These are phyloP conservation scores for Phacellophora camtschatica DNA, from an alignment of 30 jellyfish, hydroid and myxozoan species.

Conservation along the genomic window DNA sequence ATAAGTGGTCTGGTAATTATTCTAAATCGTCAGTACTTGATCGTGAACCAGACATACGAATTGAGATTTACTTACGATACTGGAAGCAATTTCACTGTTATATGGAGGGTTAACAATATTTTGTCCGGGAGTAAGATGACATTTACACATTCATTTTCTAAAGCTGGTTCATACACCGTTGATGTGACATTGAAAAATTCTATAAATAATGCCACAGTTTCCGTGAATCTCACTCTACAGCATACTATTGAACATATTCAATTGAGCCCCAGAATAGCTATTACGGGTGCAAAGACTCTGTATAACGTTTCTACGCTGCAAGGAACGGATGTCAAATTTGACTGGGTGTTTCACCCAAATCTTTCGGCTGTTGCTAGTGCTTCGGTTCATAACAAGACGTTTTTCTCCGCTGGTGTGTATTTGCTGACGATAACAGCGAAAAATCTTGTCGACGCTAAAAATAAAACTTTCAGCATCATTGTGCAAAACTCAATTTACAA, in stretches of 20 bases:
- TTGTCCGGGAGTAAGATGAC: background rate
- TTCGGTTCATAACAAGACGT: background rate
- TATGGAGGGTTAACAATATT: constrained; percentile 38
- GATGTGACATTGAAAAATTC: background rate
- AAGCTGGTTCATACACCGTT: constrained; percentile 28
- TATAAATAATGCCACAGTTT: background rate
- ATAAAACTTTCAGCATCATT: background rate
- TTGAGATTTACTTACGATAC: background rate
- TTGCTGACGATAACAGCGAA: background rate
- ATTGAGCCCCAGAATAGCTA: constrained; percentile 14
- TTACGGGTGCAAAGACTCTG: constrained; percentile 3
- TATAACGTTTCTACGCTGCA: background rate
- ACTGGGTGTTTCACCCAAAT: constrained; percentile 18
- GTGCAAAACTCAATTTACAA: constrained; percentile 8
- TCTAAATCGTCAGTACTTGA: background rate
- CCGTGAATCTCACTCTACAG: background rate
- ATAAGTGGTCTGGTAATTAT: constrained; percentile 2
- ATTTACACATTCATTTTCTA: background rate
- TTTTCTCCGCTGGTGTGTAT: constrained; percentile 17
- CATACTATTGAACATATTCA: background rate
- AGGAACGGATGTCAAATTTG: background rate
- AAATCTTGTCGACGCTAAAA: background rate
- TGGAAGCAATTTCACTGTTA: constrained; percentile 46
- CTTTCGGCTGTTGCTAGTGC: background rate
- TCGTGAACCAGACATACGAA: background rate